Evolutionary conservation across 1,140 invertebrate species (phyloP).

Genomic region (Drosophila obscura): DNA sequence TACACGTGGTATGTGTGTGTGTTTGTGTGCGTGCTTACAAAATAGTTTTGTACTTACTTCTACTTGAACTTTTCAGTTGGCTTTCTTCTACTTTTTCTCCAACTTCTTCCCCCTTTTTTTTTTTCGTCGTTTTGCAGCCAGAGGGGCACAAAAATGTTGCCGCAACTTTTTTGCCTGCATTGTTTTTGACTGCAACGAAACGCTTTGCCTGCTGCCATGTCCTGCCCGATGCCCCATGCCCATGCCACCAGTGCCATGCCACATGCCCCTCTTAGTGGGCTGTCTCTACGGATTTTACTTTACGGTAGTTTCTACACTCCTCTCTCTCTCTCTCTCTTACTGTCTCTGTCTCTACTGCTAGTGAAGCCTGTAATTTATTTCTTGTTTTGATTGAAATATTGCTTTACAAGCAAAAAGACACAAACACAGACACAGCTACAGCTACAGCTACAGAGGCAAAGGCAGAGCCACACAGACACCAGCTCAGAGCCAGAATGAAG

Average conservation of each 20-base stretch:
- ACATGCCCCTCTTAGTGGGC: neutral
- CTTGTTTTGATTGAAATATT: conserved; percentile 83
- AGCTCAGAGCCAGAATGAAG: neutral
- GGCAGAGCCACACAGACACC: conserved; percentile 2
- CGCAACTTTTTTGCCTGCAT: conserved; percentile 76
- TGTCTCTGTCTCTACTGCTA: conserved; percentile 55
- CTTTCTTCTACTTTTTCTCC: conserved; percentile 45
- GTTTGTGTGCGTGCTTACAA: conserved; percentile 65
- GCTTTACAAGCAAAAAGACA: conserved; percentile 80
- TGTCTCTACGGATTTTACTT: conserved; percentile 58
- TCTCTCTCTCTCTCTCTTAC: conserved; percentile 15
- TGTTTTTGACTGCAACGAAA: conserved; percentile 73
- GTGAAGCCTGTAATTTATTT: conserved; percentile 82
- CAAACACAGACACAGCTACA: conserved; percentile 52
- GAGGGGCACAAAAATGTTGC: conserved; percentile 61
- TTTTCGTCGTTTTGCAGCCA: conserved; percentile 7
- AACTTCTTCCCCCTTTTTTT: neutral
- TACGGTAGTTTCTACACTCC: conserved; percentile 43
- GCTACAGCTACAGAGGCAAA: too few species aligned
- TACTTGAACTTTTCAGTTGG: conserved; percentile 75
- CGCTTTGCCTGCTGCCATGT: conserved; percentile 1
- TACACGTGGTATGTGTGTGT: conserved; percentile 20
- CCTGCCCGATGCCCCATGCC: neutral
- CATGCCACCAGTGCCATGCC: neutral
- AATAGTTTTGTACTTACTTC: conserved; percentile 81